These are phyloP conservation scores for Dascyllus trimaculatus DNA, from an alignment of 2,113 vertebrate species.

Conservation along the genomic window DNA sequence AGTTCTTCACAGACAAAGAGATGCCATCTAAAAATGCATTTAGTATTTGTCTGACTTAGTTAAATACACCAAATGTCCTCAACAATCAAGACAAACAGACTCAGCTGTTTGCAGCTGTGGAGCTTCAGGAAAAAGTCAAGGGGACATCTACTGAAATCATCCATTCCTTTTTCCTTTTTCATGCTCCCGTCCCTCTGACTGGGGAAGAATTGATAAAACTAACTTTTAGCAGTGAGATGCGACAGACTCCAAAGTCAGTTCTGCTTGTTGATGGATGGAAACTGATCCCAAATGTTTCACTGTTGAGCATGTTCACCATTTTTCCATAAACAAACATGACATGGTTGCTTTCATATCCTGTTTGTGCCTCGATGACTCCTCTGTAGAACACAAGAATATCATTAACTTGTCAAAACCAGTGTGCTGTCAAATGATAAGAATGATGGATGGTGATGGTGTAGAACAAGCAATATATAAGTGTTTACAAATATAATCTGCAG, in stretches of 20 bases:
- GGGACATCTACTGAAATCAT: not conserved
- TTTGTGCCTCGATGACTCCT: not conserved
- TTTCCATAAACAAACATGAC: constrained; percentile 54
- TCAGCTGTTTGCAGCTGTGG: not conserved
- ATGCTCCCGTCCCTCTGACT: not conserved
- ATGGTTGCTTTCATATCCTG: constrained; percentile 6
- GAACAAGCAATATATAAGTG: not conserved
- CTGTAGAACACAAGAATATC: constrained; percentile 8
- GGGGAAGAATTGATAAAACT: not conserved
- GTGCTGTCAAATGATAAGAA: not conserved
- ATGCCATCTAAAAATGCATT: not conserved
- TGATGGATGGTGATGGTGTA: not conserved
- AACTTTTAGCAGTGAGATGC: not conserved
- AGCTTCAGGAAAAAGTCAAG: not conserved
- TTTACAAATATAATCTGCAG: too few relatives aligned
- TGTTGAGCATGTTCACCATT: constrained; percentile 1
- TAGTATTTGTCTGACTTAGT: not conserved
- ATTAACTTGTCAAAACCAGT: not conserved
- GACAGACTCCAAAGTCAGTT: not conserved
- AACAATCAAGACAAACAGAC: not conserved
- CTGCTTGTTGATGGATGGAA: constrained; percentile 9
- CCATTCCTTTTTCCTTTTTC: not conserved
- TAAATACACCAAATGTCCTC: not conserved
- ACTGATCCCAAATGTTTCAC: not conserved
- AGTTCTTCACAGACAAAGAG: not conserved